Percentiles rank a stretch among this genome's conserved stretches.
Conservation (phyloP, 2,888 invertebrate species). For the Anthophora plumipes region DNA sequence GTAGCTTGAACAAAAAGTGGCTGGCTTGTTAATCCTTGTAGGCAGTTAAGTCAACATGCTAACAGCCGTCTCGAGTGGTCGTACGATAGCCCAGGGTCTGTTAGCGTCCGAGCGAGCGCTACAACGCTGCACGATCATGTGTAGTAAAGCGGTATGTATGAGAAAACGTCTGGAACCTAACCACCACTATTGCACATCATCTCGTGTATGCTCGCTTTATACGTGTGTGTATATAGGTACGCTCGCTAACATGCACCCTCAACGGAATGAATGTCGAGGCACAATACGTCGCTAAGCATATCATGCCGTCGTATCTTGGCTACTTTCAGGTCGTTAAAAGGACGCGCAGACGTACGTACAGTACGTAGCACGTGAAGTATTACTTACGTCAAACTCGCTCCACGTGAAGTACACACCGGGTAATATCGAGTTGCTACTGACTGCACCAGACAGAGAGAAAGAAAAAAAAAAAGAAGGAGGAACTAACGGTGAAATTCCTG, state of each 20-base stretch:
- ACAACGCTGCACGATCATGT: constrained; percentile 37
- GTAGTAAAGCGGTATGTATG: constrained; percentile 30
- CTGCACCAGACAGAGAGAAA: neutral
- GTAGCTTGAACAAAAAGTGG: constrained; percentile 63
- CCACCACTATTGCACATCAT: constrained; percentile 6
- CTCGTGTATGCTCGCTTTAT: constrained; percentile 1
- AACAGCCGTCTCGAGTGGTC: constrained; percentile 80
- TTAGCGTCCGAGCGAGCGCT: constrained; percentile 41
- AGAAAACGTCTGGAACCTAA: constrained; percentile 55
- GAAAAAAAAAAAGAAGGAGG: neutral
- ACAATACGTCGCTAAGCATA: constrained; percentile 64
- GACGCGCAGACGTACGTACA: constrained; percentile 13
- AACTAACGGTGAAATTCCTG: constrained; percentile 32
- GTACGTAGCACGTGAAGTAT: constrained; percentile 18
- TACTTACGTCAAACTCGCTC: constrained; percentile 34
- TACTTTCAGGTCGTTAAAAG: constrained; percentile 60
- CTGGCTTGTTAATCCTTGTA: constrained; percentile 79
- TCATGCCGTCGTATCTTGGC: constrained; percentile 54
- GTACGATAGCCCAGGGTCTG: constrained; percentile 72
- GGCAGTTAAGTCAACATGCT: constrained; percentile 78
- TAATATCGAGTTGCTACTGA: constrained; percentile 34
- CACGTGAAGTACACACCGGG: constrained; percentile 11
- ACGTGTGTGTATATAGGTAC: neutral
- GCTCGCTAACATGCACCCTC: constrained; percentile 17
- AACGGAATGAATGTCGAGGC: constrained; percentile 53